These are phyloP conservation scores for Saccostrea glomerata DNA, from an alignment of 1,140 invertebrate species.

Conservation along the genomic window DNA sequence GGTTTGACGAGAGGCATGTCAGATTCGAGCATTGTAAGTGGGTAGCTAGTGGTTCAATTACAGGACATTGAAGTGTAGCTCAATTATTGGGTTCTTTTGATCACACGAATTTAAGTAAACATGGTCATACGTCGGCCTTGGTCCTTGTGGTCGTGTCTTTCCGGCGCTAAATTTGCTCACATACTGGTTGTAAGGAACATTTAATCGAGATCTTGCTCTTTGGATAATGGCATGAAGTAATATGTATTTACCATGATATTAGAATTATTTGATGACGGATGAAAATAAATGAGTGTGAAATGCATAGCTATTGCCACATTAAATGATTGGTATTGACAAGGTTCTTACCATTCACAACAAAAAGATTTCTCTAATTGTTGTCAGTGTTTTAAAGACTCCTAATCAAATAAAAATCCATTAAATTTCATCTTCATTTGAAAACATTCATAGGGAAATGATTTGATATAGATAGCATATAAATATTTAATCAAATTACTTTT, in stretches of 20 bases:
- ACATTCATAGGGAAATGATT: not conserved
- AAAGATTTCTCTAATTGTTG: conserved; percentile 24
- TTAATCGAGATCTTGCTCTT: not conserved
- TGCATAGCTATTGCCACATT: not conserved
- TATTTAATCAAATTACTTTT: conserved; percentile 34
- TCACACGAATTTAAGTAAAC: conserved; percentile 24
- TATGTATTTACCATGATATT: conserved; percentile 1
- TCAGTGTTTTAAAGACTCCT: not conserved
- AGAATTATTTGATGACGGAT: conserved; percentile 21
- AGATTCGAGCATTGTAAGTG: not conserved
- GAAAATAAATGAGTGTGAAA: conserved; percentile 11
- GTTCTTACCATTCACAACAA: not conserved
- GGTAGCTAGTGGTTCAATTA: not conserved
- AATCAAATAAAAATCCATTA: conserved; percentile 39
- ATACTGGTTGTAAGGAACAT: conserved; percentile 5
- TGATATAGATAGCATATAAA: conserved; percentile 18
- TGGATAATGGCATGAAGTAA: conserved; percentile 2
- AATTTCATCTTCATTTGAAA: conserved; percentile 2
- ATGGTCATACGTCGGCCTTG: not conserved
- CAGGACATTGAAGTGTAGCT: not conserved
- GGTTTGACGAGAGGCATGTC: not conserved
- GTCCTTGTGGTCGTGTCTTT: not conserved
- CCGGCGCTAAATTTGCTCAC: not conserved
- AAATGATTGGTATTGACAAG: conserved; percentile 8
- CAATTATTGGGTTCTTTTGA: conserved; percentile 1